Percentiles rank a stretch among this genome's conserved stretches.
These are phyloP conservation scores for Cassiopea andromeda DNA, from an alignment of 30 jellyfish, hydroid and myxozoan genomes.

Conservation along the genomic window DNA sequence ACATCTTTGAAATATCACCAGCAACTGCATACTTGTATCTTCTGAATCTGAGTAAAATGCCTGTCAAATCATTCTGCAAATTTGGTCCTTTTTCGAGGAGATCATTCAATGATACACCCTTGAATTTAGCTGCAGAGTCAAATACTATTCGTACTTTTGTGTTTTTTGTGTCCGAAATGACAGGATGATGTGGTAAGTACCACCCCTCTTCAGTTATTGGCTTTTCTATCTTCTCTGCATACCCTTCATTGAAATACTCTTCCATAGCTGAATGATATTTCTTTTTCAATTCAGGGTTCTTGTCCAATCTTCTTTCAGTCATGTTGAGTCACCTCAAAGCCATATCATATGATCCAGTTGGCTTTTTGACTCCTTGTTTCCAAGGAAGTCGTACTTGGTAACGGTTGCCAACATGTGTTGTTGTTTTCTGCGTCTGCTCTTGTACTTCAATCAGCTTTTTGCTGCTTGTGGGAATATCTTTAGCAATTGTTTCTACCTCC, in stretches of 20 bases:
- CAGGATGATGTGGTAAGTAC: constrained; percentile 1
- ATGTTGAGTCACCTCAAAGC: constrained; percentile 21
- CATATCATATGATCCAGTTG: constrained; percentile 24
- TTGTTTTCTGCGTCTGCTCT: neutral
- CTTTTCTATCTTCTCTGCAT: constrained; percentile 8
- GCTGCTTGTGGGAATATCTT: constrained; percentile 29
- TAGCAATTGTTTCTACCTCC: constrained; percentile 40
- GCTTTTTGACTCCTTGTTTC: constrained; percentile 1
- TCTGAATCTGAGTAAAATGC: constrained; percentile 55
- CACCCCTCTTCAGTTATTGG: constrained; percentile 16
- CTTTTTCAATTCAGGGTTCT: constrained; percentile 2
- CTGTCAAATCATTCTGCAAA: constrained; percentile 44
- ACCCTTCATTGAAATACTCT: constrained; percentile 16
- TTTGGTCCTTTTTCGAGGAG: constrained; percentile 37
- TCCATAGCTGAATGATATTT: constrained; percentile 4
- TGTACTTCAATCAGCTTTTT: constrained; percentile 22
- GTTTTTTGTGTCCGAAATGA: constrained; percentile 22
- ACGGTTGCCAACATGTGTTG: neutral
- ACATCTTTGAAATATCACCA: constrained; percentile 46
- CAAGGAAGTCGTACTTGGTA: constrained; percentile 4
- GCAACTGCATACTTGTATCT: constrained; percentile 38
- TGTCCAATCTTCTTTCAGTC: constrained; percentile 18
- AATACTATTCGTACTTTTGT: constrained; percentile 41
- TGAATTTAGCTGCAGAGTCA: constrained; percentile 52
- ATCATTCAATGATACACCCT: constrained; percentile 34